These are phyloP conservation scores for Carassius gibelio DNA, from an alignment of 2,113 vertebrate genomes.

Conservation along the genomic window DNA sequence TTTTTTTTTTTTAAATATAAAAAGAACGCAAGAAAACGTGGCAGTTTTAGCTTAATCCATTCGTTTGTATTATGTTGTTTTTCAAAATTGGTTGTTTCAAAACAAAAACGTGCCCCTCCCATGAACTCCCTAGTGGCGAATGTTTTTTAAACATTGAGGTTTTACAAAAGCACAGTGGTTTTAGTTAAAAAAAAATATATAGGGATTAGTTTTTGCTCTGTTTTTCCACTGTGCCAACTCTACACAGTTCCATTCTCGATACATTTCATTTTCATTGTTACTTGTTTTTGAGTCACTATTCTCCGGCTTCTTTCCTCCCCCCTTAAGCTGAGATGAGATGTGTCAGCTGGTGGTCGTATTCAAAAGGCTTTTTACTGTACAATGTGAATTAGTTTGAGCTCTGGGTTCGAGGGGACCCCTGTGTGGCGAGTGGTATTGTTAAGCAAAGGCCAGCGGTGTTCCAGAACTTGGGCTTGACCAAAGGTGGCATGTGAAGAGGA, in stretches of 20 bases:
- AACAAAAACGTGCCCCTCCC: constrained; percentile 22
- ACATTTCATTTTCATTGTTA: background rate
- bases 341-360: constrained; percentile 42
- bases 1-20: background rate
- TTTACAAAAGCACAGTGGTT: background rate
- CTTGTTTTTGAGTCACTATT: background rate
- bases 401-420: constrained; percentile 28
- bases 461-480: constrained; percentile 41
- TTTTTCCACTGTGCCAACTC: background rate
- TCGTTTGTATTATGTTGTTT: background rate
- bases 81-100: background rate
- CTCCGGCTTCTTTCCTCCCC: background rate
- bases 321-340: constrained; percentile 38
- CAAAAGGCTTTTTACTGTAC: constrained; percentile 55
- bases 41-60: background rate
- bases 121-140: background rate
- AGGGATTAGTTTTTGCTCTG: background rate
- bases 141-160: background rate
- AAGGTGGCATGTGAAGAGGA: constrained; percentile 35
- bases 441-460: constrained; percentile 36
- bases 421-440: constrained; percentile 42
- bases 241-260: background rate
- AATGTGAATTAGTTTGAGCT: constrained; percentile 44
- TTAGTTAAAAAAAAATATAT: background rate
- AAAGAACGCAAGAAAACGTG: background rate